Evolutionary conservation across 1,140 invertebrate genomes (phyloP).

Genomic region (Chionoecetes opilio): DNA sequence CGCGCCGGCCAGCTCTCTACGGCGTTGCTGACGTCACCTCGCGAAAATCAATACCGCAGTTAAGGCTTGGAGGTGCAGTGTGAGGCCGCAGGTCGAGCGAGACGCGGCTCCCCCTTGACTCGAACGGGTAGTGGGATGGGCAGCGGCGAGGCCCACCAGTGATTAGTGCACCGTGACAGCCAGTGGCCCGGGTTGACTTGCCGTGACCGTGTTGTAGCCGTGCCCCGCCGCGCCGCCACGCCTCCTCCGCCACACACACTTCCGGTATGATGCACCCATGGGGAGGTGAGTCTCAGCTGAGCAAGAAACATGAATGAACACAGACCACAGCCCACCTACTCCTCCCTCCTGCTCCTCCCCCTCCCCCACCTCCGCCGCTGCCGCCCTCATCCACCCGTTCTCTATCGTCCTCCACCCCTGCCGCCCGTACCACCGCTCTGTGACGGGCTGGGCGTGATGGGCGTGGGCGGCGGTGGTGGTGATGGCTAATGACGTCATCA

Average conservation of each 20-base stretch:
- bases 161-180: neutral
- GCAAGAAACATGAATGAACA: conserved; percentile 20
- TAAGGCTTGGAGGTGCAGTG: conserved; percentile 58
- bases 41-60: conserved; percentile 63
- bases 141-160: neutral
- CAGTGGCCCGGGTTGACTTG: neutral
- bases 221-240: neutral
- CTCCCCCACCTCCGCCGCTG: neutral
- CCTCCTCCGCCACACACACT: neutral
- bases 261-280: neutral
- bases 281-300: conserved; percentile 15
- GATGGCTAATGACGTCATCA: conserved; percentile 46
- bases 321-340: neutral
- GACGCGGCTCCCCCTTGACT: conserved; percentile 3
- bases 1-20: conserved; percentile 54
- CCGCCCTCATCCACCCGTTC: neutral
- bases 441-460: neutral
- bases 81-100: conserved; percentile 46
- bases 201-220: neutral
- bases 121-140: conserved; percentile 45
- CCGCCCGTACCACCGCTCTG: neutral
- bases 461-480: conserved; percentile 19
- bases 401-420: neutral
- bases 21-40: conserved; percentile 59
- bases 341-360: neutral